Conservation (phyloP, 2,888 invertebrate species). For the Strigamia transsilvanica region DNA sequence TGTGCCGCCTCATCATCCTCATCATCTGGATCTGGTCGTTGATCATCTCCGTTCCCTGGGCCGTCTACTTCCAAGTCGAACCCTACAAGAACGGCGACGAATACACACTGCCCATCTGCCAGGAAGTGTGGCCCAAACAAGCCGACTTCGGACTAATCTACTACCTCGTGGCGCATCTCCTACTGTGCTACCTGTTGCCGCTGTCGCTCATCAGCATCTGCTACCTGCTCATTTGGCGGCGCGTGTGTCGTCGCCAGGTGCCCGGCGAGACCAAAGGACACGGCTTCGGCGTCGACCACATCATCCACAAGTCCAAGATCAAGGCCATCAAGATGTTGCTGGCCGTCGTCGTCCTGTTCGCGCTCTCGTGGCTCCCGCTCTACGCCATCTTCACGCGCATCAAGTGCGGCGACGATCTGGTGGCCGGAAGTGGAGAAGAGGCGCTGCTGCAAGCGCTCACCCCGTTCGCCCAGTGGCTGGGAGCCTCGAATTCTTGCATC, state of each 20-base stretch:
- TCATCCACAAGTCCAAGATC: slow-evolving; percentile 63
- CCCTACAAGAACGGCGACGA: slow-evolving; percentile 61
- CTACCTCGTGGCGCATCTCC: slow-evolving; percentile 58
- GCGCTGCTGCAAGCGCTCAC: slow-evolving; percentile 69
- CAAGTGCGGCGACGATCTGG: slow-evolving; percentile 66
- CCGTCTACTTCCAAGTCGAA: slow-evolving; percentile 66
- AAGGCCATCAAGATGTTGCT: slow-evolving; percentile 95
- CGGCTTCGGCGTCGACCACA: slow-evolving; percentile 58
- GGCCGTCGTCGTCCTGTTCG: slow-evolving; percentile 89
- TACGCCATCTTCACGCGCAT: slow-evolving; percentile 88
- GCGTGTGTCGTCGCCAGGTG: slow-evolving; percentile 64
- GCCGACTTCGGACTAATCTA: slow-evolving; percentile 54
- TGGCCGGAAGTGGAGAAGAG: slow-evolving; percentile 72
- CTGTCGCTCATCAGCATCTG: slow-evolving; percentile 59
- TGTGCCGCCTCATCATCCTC: slow-evolving; percentile 64
- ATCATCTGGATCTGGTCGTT: slow-evolving; percentile 67
- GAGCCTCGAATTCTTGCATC: slow-evolving; percentile 62
- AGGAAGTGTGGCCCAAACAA: slow-evolving; percentile 58
- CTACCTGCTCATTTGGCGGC: slow-evolving; percentile 59
- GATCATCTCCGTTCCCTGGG: slow-evolving; percentile 67
- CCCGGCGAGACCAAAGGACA: slow-evolving; percentile 65
- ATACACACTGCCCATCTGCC: slow-evolving; percentile 57
- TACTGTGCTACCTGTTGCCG: slow-evolving; percentile 59
- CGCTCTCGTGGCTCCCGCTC: slow-evolving; percentile 90
- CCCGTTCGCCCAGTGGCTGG: slow-evolving; percentile 61